Conservation (phyloP, 1,140 invertebrate genomes). For the Calycopis cecrops region DNA sequence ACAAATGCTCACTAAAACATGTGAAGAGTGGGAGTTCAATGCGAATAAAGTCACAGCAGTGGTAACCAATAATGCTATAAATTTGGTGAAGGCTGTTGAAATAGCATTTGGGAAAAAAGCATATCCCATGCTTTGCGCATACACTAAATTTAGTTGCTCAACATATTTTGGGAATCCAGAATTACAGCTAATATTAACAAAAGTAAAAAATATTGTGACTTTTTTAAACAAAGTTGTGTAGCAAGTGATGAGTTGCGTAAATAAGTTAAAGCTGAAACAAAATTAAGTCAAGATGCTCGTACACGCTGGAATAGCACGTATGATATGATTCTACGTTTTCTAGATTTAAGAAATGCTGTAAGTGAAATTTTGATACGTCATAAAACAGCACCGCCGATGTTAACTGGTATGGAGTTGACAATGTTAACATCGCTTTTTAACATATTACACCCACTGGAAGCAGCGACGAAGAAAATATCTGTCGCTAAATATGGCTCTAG, state of each 20-base stretch:
- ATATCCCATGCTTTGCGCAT: constrained; percentile 62
- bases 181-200: constrained; percentile 32
- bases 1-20: constrained; percentile 37
- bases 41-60: constrained; percentile 51
- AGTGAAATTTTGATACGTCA: constrained; percentile 34
- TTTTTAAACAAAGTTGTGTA: constrained; percentile 51
- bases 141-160: constrained; percentile 55
- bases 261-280: constrained; percentile 27
- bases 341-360: constrained; percentile 38
- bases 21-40: constrained; percentile 47
- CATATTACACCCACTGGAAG: constrained; percentile 46
- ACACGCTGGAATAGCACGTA: constrained; percentile 55
- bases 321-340: constrained; percentile 54
- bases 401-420: constrained; percentile 40
- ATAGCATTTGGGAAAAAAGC: constrained; percentile 50
- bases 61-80: constrained; percentile 58
- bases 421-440: constrained; percentile 35
- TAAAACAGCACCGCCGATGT: constrained; percentile 42
- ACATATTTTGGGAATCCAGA: constrained; percentile 24
- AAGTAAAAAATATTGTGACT: constrained; percentile 49
- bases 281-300: constrained; percentile 42
- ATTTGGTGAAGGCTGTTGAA: constrained; percentile 54
- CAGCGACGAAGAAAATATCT: constrained; percentile 56
- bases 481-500: constrained; percentile 59
- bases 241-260: constrained; percentile 47